These are phyloP conservation scores for Coptodon bakossiorum DNA, from an alignment of 2,113 vertebrate genomes.

Conservation along the genomic window DNA sequence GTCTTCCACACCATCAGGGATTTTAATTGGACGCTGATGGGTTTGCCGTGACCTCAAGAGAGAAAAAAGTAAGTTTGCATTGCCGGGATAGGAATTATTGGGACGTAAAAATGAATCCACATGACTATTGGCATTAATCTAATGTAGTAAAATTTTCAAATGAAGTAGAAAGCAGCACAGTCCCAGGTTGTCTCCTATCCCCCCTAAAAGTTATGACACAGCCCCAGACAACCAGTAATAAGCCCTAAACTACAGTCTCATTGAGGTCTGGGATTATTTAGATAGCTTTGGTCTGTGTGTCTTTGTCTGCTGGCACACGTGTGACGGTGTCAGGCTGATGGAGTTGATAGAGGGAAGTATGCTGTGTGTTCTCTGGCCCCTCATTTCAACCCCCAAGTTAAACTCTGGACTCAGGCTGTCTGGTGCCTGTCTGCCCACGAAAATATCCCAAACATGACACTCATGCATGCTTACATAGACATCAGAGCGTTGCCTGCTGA, in stretches of 20 bases:
- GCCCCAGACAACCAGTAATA: slow-evolving; percentile 10
- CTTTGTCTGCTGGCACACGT: background rate
- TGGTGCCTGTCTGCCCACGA: slow-evolving; percentile 51
- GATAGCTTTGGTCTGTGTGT: background rate
- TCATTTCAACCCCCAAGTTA: slow-evolving; percentile 10
- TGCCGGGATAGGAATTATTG: background rate
- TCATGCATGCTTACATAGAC: slow-evolving; percentile 32
- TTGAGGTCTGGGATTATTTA: slow-evolving; percentile 15
- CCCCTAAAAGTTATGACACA: background rate
- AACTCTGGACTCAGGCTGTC: slow-evolving; percentile 39
- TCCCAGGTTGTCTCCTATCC: background rate
- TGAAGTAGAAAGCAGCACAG: background rate
- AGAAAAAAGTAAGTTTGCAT: background rate
- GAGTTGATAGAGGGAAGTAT: background rate
- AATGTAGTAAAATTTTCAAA: background rate
- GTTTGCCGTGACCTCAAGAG: slow-evolving; percentile 4
- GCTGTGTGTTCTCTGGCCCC: background rate
- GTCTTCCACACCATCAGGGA: slow-evolving; percentile 17
- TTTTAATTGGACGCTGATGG: slow-evolving; percentile 55
- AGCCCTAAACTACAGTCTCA: background rate
- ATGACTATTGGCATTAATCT: background rate
- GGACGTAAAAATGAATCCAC: background rate
- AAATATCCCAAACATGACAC: slow-evolving; percentile 32
- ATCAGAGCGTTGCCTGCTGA: slow-evolving; percentile 17
- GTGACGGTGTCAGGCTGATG: background rate